These are phyloP conservation scores for Eledona agricola DNA, from an alignment of 2,888 invertebrate genomes.

Conservation along the genomic window DNA sequence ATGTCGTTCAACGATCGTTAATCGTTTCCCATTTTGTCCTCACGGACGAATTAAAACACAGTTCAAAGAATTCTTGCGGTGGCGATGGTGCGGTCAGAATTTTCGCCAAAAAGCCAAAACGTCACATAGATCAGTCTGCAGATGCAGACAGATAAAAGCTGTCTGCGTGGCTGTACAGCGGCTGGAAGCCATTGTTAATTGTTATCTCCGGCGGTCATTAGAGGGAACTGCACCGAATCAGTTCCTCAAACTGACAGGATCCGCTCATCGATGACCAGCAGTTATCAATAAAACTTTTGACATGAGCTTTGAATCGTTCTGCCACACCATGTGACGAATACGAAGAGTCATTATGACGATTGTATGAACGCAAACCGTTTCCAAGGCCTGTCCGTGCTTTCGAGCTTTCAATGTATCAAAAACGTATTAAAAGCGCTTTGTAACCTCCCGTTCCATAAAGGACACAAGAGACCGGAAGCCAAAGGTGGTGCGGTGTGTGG, in stretches of 20 bases:
- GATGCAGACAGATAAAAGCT: conserved; percentile 53
- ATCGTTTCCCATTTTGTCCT: conserved; percentile 20
- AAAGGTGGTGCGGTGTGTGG: conserved; percentile 47
- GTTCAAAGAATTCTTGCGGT: conserved; percentile 15
- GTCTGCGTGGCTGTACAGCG: conserved; percentile 48
- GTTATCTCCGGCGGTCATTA: conserved; percentile 41
- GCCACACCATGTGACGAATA: no score
- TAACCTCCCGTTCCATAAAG: conserved; percentile 11
- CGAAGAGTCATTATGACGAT: conserved; percentile 19
- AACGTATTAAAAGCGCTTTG: conserved; percentile 40
- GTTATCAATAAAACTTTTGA: no score
- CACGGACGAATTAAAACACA: conserved; percentile 12
- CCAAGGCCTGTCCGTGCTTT: conserved; percentile 7
- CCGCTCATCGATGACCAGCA: no score
- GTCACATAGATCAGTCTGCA: conserved; percentile 41
- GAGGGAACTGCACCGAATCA: no score
- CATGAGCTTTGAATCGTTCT: no score
- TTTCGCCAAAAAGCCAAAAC: conserved; percentile 29
- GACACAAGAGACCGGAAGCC: conserved; percentile 42
- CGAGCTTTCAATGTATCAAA: conserved; percentile 43
- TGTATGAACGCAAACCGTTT: conserved; percentile 1
- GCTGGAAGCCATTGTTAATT: conserved; percentile 47
- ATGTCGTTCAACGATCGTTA: conserved; percentile 22
- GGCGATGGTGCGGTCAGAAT: conserved; percentile 22
- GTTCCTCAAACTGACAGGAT: no score